phyloP scores from a whole-genome alignment of 2,888 invertebrate genomes.

The Phaedon cochleariae region DNA sequence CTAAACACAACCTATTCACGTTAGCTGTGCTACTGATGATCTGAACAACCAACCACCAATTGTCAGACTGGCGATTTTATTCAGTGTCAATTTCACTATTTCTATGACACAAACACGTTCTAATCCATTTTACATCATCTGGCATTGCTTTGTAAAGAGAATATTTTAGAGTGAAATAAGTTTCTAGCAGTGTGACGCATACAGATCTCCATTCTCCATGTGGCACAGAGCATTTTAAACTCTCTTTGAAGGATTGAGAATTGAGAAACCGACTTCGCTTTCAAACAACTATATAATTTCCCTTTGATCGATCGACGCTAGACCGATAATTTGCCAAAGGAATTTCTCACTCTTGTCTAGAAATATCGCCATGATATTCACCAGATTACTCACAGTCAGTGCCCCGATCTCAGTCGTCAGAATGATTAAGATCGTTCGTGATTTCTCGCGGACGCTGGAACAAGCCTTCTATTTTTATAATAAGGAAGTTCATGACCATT shows the following conservation, averaged over 20 bases:
- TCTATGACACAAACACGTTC: too few relatives aligned
- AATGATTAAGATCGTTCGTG: constrained; percentile 1
- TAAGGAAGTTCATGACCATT: constrained; percentile 9
- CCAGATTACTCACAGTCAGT: background rate
- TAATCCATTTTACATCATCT: too few relatives aligned
- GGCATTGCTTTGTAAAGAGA: too few relatives aligned
- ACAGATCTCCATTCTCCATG: background rate
- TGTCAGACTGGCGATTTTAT: too few relatives aligned
- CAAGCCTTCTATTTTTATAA: constrained; percentile 5
- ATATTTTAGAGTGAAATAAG: too few relatives aligned
- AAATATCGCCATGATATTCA: background rate
- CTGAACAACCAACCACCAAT: too few relatives aligned
- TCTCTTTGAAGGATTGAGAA: background rate
- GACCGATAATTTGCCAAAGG: background rate
- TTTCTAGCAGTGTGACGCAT: background rate
- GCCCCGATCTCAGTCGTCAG: background rate
- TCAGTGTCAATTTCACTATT: too few relatives aligned
- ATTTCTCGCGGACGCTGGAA: background rate
- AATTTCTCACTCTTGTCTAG: background rate
- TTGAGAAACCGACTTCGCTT: background rate
- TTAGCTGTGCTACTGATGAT: too few relatives aligned
- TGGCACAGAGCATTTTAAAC: background rate
- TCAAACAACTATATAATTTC: background rate
- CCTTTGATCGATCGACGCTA: background rate
- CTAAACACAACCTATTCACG: too few relatives aligned